phyloP scores from a whole-genome alignment of 2,797 vertebrate genomes.

The Anas georgica region DNA sequence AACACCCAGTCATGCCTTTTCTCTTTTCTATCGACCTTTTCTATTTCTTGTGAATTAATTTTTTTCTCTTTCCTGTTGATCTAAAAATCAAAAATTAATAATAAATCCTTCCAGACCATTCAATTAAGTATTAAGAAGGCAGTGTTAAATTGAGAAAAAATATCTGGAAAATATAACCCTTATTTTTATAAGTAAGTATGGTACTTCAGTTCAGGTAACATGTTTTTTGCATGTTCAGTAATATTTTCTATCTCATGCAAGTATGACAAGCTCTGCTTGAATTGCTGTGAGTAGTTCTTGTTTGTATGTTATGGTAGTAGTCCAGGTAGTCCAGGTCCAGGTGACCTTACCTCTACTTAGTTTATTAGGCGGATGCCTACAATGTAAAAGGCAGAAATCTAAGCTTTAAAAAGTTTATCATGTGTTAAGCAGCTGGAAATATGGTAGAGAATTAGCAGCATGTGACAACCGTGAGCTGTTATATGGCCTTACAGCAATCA shows the following conservation, averaged over 20 bases:
- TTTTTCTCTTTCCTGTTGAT: not conserved
- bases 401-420: not conserved
- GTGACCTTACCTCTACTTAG: not conserved
- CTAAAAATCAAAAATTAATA: not conserved
- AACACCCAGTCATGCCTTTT: not conserved
- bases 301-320: not conserved
- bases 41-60: not conserved
- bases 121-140: not conserved
- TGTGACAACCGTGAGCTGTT: not conserved
- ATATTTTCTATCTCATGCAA: not conserved
- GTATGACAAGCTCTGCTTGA: not conserved
- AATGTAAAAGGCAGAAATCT: not conserved
- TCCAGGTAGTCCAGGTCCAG: not conserved
- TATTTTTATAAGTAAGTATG: not conserved
- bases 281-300: not conserved
- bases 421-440: not conserved
- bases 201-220: not conserved
- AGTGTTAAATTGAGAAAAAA: not conserved
- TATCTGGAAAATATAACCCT: not conserved
- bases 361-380: not conserved
- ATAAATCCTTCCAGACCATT: not conserved
- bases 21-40: not conserved
- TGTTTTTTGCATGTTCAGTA: not conserved
- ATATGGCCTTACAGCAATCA: not conserved
- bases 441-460: not conserved